These are phyloP conservation scores for Paratilapia polleni DNA, from an alignment of 2,113 vertebrate genomes.

Conservation along the genomic window DNA sequence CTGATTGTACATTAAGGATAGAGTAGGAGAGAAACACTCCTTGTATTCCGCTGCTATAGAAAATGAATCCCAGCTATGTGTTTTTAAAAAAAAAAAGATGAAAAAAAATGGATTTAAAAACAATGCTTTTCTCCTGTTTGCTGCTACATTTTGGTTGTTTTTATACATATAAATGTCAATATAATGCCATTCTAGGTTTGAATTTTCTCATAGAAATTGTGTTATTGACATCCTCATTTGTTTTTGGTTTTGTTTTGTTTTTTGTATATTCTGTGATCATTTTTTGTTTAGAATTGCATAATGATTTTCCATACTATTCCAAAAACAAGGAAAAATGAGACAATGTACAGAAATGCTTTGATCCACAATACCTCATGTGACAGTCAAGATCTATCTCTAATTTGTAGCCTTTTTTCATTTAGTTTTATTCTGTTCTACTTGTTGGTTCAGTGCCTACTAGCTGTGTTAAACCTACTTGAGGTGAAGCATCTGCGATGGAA, in stretches of 20 bases:
- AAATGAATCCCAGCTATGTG: slow-evolving; percentile 87
- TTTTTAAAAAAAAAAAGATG: slow-evolving; percentile 71
- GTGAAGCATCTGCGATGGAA: slow-evolving; percentile 79
- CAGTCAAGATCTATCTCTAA: slow-evolving; percentile 83
- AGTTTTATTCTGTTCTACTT: slow-evolving; percentile 66
- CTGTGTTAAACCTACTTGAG: slow-evolving; percentile 75
- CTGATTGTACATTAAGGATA: slow-evolving; percentile 83
- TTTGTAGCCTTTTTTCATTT: slow-evolving; percentile 75
- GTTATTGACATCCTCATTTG: slow-evolving; percentile 89
- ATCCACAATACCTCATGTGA: slow-evolving; percentile 97
- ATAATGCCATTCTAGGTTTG: slow-evolving; percentile 92
- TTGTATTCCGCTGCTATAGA: slow-evolving; percentile 93
- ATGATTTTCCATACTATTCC: slow-evolving; percentile 94
- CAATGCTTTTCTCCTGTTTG: slow-evolving; percentile 93
- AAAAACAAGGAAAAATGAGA: slow-evolving; percentile 86
- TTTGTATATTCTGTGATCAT: slow-evolving; percentile 89
- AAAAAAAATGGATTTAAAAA: slow-evolving; percentile 75
- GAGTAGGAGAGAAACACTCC: slow-evolving; percentile 81
- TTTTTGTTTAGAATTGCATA: slow-evolving; percentile 80
- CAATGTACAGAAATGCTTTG: slow-evolving; percentile 82
- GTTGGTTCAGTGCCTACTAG: slow-evolving; percentile 82
- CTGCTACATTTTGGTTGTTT: slow-evolving; percentile 92
- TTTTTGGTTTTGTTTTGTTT: slow-evolving; percentile 75
- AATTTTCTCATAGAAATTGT: slow-evolving; percentile 96
- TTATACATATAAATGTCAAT: slow-evolving; percentile 88